Evolutionary conservation across 2,113 vertebrate species (phyloP).

Genomic region (Fregetta grallaria): DNA sequence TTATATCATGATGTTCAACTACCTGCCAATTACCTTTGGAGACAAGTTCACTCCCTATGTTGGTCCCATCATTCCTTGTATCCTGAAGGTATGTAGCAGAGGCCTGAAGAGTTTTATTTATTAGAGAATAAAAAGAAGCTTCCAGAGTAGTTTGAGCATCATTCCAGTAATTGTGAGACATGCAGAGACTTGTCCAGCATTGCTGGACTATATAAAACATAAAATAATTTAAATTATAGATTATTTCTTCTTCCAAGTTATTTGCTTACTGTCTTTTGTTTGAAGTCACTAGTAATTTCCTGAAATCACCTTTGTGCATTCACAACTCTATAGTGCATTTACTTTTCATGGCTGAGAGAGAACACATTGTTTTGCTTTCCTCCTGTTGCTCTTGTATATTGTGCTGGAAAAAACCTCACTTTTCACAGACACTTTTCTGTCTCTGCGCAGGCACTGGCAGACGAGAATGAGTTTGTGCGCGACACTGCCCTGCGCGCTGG

Average conservation of each 20-base stretch:
- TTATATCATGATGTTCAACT: slow-evolving; percentile 99
- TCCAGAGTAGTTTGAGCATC: neutral
- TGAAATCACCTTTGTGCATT: neutral
- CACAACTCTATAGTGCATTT: neutral
- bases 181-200: neutral
- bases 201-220: neutral
- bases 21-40: slow-evolving; percentile 96
- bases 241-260: neutral
- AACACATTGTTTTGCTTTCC: neutral
- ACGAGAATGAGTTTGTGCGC: slow-evolving; percentile 97
- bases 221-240: neutral
- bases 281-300: neutral
- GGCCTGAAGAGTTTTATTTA: neutral
- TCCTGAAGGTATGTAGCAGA: slow-evolving; percentile 88
- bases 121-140: neutral
- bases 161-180: neutral
- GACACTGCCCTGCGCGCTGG: slow-evolving; percentile 94
- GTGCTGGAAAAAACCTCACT: neutral
- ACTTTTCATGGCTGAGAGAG: neutral
- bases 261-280: neutral
- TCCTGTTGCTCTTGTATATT: neutral
- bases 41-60: slow-evolving; percentile 96
- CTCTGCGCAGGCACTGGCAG: slow-evolving; percentile 87
- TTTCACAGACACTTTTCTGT: neutral
- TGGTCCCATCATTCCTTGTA: slow-evolving; percentile 97